Evolutionary conservation across 2,113 vertebrate genomes (phyloP).

Genomic region (Tragelaphus scriptus): DNA sequence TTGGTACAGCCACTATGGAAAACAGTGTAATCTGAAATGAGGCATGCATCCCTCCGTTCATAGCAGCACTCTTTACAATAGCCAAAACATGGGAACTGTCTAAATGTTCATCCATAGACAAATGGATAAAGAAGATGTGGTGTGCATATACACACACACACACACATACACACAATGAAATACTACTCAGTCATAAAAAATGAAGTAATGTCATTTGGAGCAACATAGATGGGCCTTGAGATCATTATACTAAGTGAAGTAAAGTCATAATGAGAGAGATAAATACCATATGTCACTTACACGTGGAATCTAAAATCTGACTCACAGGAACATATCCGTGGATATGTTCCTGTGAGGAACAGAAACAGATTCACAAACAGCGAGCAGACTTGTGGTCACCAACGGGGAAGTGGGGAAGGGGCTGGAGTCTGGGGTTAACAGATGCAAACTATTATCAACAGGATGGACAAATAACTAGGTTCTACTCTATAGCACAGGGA

Average conservation of each 20-base stretch:
- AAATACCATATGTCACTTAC: neutral
- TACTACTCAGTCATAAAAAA: neutral
- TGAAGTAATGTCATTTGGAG: neutral
- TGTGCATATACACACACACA: neutral
- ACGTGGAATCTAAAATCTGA: neutral
- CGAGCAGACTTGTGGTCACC: neutral
- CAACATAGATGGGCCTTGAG: neutral
- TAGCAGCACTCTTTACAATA: neutral
- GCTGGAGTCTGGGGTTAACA: neutral
- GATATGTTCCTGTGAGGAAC: too few species aligned
- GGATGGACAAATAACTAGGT: neutral
- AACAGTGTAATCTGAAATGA: neutral
- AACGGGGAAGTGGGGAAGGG: neutral
- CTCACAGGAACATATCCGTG: neutral
- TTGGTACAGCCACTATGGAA: neutral
- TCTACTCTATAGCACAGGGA: neutral
- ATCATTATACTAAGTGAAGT: neutral
- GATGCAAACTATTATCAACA: neutral
- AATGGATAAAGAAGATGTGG: neutral
- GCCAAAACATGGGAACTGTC: neutral
- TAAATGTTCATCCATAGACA: neutral
- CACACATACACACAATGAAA: neutral
- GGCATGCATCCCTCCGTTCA: neutral
- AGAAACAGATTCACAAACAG: neutral
- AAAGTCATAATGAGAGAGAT: neutral